These are phyloP conservation scores for Phyto melanocephala DNA, from an alignment of 2,888 invertebrate genomes.

Conservation along the genomic window DNA sequence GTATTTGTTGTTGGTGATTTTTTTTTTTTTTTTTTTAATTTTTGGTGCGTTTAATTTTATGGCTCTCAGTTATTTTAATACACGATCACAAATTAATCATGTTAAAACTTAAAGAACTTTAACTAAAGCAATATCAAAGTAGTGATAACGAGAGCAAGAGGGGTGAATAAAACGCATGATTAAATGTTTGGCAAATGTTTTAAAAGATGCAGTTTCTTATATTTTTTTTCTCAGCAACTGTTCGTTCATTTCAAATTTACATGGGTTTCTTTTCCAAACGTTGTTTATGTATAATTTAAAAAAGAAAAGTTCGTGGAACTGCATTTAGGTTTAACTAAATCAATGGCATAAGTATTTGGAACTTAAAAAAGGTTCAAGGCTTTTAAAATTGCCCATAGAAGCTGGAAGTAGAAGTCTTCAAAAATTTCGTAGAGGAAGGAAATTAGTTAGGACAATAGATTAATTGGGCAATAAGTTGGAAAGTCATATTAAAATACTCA, in stretches of 20 bases:
- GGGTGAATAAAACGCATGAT: constrained; percentile 43
- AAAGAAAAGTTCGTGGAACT: constrained; percentile 34
- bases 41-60: constrained; percentile 61
- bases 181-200: constrained; percentile 45
- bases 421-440: too few species aligned
- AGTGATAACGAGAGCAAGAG: not conserved
- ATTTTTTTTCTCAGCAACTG: constrained; percentile 6
- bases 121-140: not conserved
- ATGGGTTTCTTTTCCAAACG: constrained; percentile 22
- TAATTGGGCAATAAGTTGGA: too few species aligned
- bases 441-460: too few species aligned
- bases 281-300: constrained; percentile 34
- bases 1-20: constrained; percentile 43
- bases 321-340: not conserved
- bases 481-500: not conserved
- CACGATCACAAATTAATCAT: constrained; percentile 66
- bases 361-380: not conserved
- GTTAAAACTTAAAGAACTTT: constrained; percentile 55
- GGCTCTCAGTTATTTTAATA: constrained; percentile 65
- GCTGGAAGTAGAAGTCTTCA: too few species aligned
- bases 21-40: constrained; percentile 13
- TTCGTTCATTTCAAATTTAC: constrained; percentile 49
- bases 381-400: too few species aligned
- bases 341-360: not conserved
- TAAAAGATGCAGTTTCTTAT: not conserved